These are phyloP conservation scores for Odontothrips loti DNA, from an alignment of 2,888 invertebrate species.

Conservation along the genomic window DNA sequence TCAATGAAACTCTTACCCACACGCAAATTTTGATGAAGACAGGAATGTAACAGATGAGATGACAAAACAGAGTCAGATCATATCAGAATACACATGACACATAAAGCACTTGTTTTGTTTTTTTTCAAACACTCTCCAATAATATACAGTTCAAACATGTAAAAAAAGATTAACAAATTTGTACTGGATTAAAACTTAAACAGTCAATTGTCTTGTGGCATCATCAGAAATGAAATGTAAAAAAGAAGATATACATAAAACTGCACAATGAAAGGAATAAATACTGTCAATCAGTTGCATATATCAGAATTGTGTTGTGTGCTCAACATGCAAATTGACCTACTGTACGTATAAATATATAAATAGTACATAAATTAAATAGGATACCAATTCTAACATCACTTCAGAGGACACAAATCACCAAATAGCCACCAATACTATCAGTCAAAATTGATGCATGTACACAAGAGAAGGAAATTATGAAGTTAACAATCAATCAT, in stretches of 20 bases:
- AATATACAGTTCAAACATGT: neutral
- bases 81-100: neutral
- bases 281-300: neutral
- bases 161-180: neutral
- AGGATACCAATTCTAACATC: neutral
- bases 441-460: constrained; percentile 5
- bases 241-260: too few relatives aligned
- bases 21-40: neutral
- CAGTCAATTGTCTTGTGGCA: neutral
- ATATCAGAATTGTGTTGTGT: neutral
- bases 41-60: neutral
- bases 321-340: constrained; percentile 9
- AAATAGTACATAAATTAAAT: constrained; percentile 19
- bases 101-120: too few relatives aligned
- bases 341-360: neutral
- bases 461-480: neutral
- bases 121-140: too few relatives aligned
- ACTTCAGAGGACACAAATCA: neutral
- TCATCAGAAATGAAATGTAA: too few relatives aligned
- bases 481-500: neutral
- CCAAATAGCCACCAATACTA: neutral
- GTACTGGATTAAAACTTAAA: neutral
- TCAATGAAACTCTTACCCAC: too few relatives aligned
- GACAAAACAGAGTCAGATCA: neutral
- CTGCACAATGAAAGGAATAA: neutral